Conservation (phyloP, 2,113 vertebrate species). For the Desmodus rotundus region DNA sequence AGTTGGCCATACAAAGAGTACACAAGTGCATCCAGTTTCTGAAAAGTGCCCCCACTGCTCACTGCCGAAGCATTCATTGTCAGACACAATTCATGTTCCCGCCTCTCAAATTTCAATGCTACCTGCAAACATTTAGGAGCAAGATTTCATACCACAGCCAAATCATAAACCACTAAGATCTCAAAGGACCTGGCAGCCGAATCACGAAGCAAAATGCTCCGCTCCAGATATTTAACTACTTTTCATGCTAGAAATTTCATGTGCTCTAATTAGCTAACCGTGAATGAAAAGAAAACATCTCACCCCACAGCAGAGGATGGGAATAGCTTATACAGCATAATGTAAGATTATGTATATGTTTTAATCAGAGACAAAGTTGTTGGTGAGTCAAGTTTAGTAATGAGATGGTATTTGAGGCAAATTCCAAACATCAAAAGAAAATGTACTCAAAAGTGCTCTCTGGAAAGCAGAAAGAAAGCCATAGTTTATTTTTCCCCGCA, state of each 20-base stretch:
- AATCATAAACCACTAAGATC: slow-evolving; percentile 14
- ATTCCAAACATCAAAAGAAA: not conserved
- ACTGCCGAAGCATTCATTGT: not conserved
- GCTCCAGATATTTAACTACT: not conserved
- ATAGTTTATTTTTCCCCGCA: not conserved
- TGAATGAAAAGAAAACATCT: slow-evolving; percentile 20
- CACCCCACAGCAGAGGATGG: not conserved
- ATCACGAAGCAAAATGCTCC: not conserved
- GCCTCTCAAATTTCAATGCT: slow-evolving; percentile 8
- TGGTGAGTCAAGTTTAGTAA: not conserved
- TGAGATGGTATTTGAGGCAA: not conserved
- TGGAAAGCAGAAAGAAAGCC: not conserved
- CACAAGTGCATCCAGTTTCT: not conserved
- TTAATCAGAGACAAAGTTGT: not conserved
- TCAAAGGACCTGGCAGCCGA: not conserved
- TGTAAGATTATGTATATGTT: not conserved
- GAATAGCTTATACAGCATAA: not conserved
- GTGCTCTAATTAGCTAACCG: not conserved
- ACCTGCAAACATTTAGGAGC: slow-evolving; percentile 27
- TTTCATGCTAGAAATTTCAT: not conserved
- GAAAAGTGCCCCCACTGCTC: not conserved
- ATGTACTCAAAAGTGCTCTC: not conserved
- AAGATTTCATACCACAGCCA: slow-evolving; percentile 36
- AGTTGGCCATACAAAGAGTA: not conserved
- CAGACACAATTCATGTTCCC: slow-evolving; percentile 13